These are phyloP conservation scores for Microchrysa polita DNA, from an alignment of 2,888 invertebrate genomes.

Conservation along the genomic window DNA sequence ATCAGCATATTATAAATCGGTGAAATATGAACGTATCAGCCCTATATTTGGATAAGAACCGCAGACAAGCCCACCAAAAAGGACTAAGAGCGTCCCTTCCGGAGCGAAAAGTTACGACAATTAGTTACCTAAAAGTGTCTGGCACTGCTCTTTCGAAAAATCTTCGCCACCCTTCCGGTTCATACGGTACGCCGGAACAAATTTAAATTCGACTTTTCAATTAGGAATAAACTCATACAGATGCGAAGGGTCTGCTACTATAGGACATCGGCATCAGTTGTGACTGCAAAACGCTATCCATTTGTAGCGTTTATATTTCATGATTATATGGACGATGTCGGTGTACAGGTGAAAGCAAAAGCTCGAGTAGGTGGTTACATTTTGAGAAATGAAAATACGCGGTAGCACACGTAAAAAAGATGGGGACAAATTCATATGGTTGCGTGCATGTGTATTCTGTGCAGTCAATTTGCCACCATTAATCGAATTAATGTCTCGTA, in stretches of 20 bases:
- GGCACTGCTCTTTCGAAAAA: not conserved
- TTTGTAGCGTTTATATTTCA: slow-evolving; percentile 29
- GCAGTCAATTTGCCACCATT: slow-evolving; percentile 42
- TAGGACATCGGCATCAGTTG: slow-evolving; percentile 34
- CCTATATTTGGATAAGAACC: slow-evolving; percentile 22
- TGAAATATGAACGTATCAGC: not conserved
- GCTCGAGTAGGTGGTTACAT: no score
- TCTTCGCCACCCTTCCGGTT: not conserved
- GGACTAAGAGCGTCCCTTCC: not conserved
- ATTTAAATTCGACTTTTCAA: slow-evolving; percentile 42
- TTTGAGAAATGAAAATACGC: not conserved
- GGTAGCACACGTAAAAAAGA: not conserved
- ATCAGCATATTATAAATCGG: slow-evolving; percentile 35
- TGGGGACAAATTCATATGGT: not conserved
- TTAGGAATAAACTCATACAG: slow-evolving; percentile 21
- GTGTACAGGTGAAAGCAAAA: not conserved
- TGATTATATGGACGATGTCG: not conserved
- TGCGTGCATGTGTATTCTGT: slow-evolving; percentile 17
- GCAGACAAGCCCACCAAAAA: slow-evolving; percentile 17
- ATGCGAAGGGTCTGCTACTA: slow-evolving; percentile 17
- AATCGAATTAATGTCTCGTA: slow-evolving; percentile 37
- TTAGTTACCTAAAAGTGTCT: no score
- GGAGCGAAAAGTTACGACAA: not conserved
- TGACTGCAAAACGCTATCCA: slow-evolving; percentile 29
- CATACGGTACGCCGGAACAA: slow-evolving; percentile 28